Evolutionary conservation across 2,888 invertebrate species (phyloP).

Genomic region (Lysandra bellargus): DNA sequence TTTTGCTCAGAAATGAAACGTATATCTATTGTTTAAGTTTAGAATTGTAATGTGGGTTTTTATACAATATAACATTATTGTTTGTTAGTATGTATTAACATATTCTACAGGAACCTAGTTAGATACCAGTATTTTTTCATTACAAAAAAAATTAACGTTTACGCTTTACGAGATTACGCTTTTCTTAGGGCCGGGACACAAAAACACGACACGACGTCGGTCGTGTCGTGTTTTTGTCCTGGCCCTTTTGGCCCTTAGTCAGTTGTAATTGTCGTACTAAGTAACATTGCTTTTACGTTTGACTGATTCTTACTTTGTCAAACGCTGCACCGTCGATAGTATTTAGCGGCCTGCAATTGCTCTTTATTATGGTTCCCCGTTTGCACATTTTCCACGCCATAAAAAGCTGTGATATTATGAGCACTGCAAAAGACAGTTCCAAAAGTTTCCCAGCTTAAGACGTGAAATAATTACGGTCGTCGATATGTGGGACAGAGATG

Average conservation of each 20-base stretch:
- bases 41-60: background rate
- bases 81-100: background rate
- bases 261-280: no score
- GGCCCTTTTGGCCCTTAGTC: no score
- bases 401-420: background rate
- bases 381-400: background rate
- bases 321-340: background rate
- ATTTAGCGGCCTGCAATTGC: background rate
- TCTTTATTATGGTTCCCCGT: background rate
- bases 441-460: background rate
- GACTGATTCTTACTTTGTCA: background rate
- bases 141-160: no score
- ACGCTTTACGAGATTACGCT: no score
- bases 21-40: slow-evolving; percentile 6
- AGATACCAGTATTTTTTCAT: no score
- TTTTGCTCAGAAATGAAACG: slow-evolving; percentile 8
- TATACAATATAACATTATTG: background rate
- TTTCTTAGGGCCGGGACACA: no score
- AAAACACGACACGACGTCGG: no score
- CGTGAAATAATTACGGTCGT: slow-evolving; percentile 36
- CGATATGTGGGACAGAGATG: slow-evolving; percentile 41
- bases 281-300: no score
- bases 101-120: no score
- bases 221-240: no score
- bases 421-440: background rate